A percentile compares a stretch with the other conserved stretches of the same genome.
Evolutionary conservation across 2,113 vertebrate species (phyloP).

Genomic region (Alces alces): DNA sequence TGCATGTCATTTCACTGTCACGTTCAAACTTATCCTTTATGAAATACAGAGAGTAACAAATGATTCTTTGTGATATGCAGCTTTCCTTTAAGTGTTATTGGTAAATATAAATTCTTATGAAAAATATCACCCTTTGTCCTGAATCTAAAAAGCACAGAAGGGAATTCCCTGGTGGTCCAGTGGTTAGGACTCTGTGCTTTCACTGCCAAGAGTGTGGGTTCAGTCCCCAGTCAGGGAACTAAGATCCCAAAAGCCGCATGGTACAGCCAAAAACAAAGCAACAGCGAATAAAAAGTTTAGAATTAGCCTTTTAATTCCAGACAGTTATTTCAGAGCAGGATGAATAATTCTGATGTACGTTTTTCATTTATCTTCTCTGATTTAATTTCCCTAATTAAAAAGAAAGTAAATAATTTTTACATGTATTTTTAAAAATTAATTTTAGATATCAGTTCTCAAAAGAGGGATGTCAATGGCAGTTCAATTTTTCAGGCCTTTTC

Average conservation of each 20-base stretch:
- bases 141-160: background rate
- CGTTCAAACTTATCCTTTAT: background rate
- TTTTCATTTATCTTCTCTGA: background rate
- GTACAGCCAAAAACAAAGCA: background rate
- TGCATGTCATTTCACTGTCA: background rate
- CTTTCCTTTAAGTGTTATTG: background rate
- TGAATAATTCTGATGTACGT: background rate
- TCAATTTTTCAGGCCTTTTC: constrained; percentile 78
- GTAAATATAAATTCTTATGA: background rate
- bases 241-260: background rate
- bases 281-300: background rate
- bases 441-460: background rate
- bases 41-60: background rate
- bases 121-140: background rate
- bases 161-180: background rate
- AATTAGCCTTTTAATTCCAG: constrained; percentile 14
- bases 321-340: constrained; percentile 20
- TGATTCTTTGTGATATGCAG: background rate
- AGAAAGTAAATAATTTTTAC: background rate
- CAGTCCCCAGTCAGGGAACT: background rate
- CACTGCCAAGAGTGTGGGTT: background rate
- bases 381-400: constrained; percentile 51
- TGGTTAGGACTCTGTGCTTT: background rate
- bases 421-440: background rate
- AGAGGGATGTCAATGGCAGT: background rate